Evolutionary conservation across 2,797 vertebrate species (phyloP).

Genomic region (Centroberyx gerrardi): DNA sequence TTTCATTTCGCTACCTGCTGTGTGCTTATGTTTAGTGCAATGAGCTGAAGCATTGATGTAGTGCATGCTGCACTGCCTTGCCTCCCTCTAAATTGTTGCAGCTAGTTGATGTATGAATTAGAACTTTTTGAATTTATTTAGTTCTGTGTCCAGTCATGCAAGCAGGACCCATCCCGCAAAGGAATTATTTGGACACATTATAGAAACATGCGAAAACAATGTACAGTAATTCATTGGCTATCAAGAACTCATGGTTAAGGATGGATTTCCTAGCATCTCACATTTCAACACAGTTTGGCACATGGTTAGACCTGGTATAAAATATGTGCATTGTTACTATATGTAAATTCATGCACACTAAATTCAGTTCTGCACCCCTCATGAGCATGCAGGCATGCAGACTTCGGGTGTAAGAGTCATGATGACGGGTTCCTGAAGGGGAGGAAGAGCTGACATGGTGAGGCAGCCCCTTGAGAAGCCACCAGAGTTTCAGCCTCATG

Average conservation of each 20-base stretch:
- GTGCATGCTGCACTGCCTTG: neutral
- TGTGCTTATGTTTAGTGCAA: neutral
- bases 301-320: too few relatives aligned
- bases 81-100: neutral
- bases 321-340: neutral
- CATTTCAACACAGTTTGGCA: slow-evolving; percentile 3
- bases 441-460: slow-evolving; percentile 20
- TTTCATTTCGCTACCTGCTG: neutral
- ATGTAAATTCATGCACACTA: neutral
- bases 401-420: neutral
- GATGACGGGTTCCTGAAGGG: slow-evolving; percentile 25
- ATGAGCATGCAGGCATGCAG: neutral
- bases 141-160: too few relatives aligned
- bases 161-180: too few relatives aligned
- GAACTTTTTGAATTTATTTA: too few relatives aligned
- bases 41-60: neutral
- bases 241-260: neutral
- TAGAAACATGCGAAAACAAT: too few relatives aligned
- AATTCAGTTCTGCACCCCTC: slow-evolving; percentile 2
- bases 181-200: too few relatives aligned
- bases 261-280: neutral
- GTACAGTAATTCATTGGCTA: neutral
- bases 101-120: neutral
- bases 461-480: slow-evolving; percentile 35
- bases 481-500: slow-evolving; percentile 25